Evolutionary conservation across 2,888 invertebrate species (phyloP).

Genomic region (Aethes cnicana): DNA sequence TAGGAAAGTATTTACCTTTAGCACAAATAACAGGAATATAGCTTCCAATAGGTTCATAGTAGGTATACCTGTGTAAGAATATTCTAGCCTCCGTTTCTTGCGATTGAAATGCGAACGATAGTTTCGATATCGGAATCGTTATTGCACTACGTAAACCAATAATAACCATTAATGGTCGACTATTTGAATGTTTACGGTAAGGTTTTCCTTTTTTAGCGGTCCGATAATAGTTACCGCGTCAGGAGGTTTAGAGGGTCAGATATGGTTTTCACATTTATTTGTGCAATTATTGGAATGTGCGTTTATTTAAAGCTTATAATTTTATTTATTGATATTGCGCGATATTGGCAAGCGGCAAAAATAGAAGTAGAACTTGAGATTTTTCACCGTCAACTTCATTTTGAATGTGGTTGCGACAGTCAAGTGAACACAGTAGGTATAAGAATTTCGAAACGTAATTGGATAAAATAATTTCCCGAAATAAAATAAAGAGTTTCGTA

Average conservation of each 20-base stretch:
- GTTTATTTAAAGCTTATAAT: not conserved
- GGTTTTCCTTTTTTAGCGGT: conserved; percentile 39
- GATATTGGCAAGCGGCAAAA: no score
- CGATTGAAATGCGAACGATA: conserved; percentile 51
- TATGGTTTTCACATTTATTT: conserved; percentile 9
- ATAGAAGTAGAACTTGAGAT: no score
- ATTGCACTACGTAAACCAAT: conserved; percentile 55
- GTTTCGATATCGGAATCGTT: conserved; percentile 58
- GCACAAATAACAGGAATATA: conserved; percentile 39
- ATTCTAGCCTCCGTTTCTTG: conserved; percentile 41
- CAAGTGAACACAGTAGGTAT: no score
- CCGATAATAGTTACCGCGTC: conserved; percentile 19
- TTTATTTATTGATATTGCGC: no score
- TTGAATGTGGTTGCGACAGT: no score
- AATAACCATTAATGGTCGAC: conserved; percentile 57
- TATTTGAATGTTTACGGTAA: conserved; percentile 57
- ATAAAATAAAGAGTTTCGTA: conserved; percentile 17
- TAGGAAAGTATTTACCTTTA: no score
- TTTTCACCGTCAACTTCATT: no score
- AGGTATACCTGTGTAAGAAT: conserved; percentile 34
- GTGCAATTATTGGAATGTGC: not conserved
- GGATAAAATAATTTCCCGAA: conserved; percentile 13
- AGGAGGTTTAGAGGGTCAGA: conserved; percentile 2
- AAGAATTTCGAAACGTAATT: not conserved
- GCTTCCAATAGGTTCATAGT: conserved; percentile 36